Percentiles rank a stretch among this genome's conserved stretches.
These are phyloP conservation scores for Diadema setosum DNA, from an alignment of 35 echinoderm and acorn worm species.

Conservation along the genomic window DNA sequence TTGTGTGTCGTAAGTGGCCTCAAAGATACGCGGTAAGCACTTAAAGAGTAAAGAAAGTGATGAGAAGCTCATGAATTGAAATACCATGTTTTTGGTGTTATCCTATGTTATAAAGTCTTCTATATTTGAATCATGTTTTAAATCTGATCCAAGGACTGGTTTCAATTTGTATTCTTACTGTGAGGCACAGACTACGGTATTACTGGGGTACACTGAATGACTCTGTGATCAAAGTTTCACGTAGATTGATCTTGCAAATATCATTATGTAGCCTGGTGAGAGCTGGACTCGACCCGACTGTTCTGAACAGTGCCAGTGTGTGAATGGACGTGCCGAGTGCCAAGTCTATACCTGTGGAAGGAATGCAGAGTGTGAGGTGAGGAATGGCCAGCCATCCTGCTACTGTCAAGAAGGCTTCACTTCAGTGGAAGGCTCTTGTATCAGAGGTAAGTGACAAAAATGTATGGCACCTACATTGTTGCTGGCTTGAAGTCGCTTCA, in stretches of 20 bases:
- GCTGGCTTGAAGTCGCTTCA: neutral
- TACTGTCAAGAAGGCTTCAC: slow-evolving; percentile 49
- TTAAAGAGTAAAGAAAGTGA: too few species aligned
- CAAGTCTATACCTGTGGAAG: neutral
- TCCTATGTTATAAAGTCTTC: too few species aligned
- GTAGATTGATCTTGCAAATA: neutral
- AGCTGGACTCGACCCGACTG: slow-evolving; percentile 3
- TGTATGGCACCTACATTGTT: neutral
- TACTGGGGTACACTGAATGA: too few species aligned
- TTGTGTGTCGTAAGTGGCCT: too few species aligned
- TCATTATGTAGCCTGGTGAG: neutral
- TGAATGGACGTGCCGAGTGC: neutral
- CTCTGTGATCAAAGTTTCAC: too few species aligned
- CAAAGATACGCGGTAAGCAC: too few species aligned
- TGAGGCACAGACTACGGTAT: too few species aligned
- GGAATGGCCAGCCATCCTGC: slow-evolving; percentile 42
- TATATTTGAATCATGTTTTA: too few species aligned
- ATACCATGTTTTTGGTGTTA: too few species aligned
- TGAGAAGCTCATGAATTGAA: too few species aligned
- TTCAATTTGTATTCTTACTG: too few species aligned
- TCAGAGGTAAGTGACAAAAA: slow-evolving; percentile 14
- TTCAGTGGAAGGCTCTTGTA: neutral
- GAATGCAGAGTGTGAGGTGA: slow-evolving; percentile 35
- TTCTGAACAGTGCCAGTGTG: neutral
- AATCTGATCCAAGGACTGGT: too few species aligned